These are phyloP conservation scores for Nesidiocoris tenuis DNA, from an alignment of 2,888 invertebrate species.

Conservation along the genomic window DNA sequence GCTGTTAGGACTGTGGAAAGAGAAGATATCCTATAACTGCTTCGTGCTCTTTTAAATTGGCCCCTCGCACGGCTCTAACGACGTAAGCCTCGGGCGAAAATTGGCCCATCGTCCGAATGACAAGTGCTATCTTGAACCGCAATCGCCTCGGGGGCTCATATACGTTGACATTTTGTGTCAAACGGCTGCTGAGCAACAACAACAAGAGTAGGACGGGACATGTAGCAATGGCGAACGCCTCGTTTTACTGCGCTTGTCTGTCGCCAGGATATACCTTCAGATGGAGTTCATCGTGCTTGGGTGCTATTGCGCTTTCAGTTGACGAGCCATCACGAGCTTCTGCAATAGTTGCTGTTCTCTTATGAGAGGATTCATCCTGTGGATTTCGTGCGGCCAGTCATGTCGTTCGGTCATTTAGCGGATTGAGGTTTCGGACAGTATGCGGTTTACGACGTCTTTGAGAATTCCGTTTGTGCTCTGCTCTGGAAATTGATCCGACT, in stretches of 20 bases:
- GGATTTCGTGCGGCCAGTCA: too few species aligned
- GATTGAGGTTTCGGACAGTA: too few species aligned
- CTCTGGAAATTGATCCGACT: too few species aligned
- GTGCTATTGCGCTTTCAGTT: background rate
- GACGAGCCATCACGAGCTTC: background rate
- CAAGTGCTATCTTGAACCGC: background rate
- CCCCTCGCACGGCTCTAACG: background rate
- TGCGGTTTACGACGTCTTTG: too few species aligned
- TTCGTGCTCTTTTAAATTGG: background rate
- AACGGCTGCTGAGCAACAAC: too few species aligned
- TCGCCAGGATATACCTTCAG: background rate
- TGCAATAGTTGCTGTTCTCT: background rate
- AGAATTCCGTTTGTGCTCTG: too few species aligned
- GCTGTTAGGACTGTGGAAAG: too few species aligned
- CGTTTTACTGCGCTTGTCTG: background rate
- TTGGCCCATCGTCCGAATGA: background rate
- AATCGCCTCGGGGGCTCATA: background rate
- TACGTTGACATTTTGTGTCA: background rate
- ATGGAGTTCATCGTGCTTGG: background rate
- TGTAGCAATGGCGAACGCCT: too few species aligned
- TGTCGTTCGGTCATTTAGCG: too few species aligned
- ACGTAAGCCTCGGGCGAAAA: background rate
- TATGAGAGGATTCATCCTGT: too few species aligned
- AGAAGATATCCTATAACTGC: too few species aligned
- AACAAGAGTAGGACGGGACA: background rate